Evolutionary conservation across 2,888 invertebrate genomes (phyloP), one percentile per base, ranked within the genome.

Genomic region (Sminthurinus aureus): DNA sequence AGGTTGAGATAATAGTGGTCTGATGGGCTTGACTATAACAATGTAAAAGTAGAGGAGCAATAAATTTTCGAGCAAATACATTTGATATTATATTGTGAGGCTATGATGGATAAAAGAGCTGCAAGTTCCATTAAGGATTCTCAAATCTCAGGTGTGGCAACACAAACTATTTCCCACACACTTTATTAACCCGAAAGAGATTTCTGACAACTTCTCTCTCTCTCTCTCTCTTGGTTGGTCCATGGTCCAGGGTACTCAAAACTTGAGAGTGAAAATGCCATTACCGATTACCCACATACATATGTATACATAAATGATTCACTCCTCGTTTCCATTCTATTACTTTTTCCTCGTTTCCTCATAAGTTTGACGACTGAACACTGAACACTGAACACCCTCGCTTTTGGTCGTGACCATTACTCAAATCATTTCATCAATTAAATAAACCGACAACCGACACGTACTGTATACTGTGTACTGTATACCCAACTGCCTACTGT

Each of bases 141-240:
- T 84, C 71, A 84, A 85, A 84, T 84, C 86, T 86, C 86, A 85
- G 85, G 85, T 86, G 86, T 38, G 38, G 38, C 38, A 38, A 38
- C 38, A 38, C 38, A 1, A 85, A 83, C 12, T 24, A 52, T 51
- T 86, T 86, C 86, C 85, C 86, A 86, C 84, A 85, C 85, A 82
- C 85, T 83, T 86, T 86, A 85, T 85, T 85, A 85, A 84, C 84
- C 26, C 81, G 26, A 81, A 84, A 84, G 83, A 84, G 84, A 83
- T 84, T 84, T 84, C 78, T 85, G 84, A 84, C 84, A 84, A 83
- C 83, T 74, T 50, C 22, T 66, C 67, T 75, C 75, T 69, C 58
- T 58, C 58, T 58, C 58, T 58, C 58, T 2, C 1, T 58, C 58
- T 58, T 11, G 2, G 15, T 58, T 58, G 15, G 58, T 13, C 18